phyloP scores from a whole-genome alignment of 2,797 vertebrate genomes.

The Carduelis carduelis region DNA sequence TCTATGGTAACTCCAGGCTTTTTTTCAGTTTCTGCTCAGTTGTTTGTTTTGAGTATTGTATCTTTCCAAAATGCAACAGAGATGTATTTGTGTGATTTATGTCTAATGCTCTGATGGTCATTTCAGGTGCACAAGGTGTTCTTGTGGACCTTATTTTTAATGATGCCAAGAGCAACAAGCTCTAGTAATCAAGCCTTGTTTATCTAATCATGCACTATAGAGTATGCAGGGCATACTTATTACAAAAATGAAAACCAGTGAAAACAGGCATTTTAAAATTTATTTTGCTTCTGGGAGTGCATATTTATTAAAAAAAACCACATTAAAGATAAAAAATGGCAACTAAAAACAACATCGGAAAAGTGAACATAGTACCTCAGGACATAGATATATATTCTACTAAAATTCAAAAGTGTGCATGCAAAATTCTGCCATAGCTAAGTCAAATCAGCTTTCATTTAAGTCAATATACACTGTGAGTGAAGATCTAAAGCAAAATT shows the following conservation, averaged over 20 bases:
- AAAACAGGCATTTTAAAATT: not conserved
- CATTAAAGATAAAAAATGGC: not conserved
- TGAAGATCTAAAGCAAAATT: slow-evolving; percentile 13
- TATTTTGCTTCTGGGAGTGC: not conserved
- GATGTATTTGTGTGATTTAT: not conserved
- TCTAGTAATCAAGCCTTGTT: not conserved
- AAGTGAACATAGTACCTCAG: not conserved
- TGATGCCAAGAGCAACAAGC: not conserved
- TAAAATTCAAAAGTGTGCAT: not conserved
- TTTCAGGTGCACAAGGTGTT: not conserved
- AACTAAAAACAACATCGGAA: not conserved
- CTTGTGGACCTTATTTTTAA: not conserved
- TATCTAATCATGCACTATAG: not conserved
- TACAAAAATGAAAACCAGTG: not conserved
- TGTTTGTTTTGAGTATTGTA: not conserved
- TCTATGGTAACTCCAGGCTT: not conserved
- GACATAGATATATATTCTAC: not conserved
- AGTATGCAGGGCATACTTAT: not conserved
- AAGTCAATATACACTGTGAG: not conserved
- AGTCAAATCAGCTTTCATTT: slow-evolving; percentile 10
- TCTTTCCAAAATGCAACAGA: not conserved
- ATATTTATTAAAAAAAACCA: not conserved
- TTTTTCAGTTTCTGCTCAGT: not conserved
- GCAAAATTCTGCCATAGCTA: not conserved
- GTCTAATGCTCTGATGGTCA: not conserved